These are phyloP conservation scores for Platorchestia sp. DNA, from an alignment of 1,140 invertebrate species.

Conservation along the genomic window DNA sequence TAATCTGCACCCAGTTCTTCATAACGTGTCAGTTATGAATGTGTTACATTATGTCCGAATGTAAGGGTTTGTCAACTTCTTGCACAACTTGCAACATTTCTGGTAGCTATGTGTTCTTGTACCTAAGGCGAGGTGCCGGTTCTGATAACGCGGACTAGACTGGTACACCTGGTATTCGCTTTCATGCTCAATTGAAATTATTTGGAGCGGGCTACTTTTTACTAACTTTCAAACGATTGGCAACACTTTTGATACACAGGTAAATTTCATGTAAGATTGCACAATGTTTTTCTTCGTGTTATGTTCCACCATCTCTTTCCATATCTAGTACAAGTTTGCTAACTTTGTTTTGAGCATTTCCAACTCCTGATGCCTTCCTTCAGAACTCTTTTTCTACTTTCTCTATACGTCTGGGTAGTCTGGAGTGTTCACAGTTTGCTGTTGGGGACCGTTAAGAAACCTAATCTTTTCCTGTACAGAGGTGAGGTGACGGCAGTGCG, in stretches of 20 bases:
- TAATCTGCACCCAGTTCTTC: background rate
- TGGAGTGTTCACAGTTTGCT: background rate
- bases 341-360: background rate
- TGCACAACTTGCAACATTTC: no score
- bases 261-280: background rate
- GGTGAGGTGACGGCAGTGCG: background rate
- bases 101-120: no score
- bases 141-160: no score
- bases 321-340: background rate
- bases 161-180: no score
- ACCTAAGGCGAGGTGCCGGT: no score
- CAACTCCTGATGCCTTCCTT: background rate
- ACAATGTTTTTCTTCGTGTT: background rate
- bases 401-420: background rate
- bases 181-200: background rate
- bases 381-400: background rate
- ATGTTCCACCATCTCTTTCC: background rate
- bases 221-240: background rate
- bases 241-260: background rate
- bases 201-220: background rate
- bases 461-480: background rate
- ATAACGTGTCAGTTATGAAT: no score
- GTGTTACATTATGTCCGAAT: no score
- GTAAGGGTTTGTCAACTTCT: no score
- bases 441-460: background rate